phyloP scores from a whole-genome alignment of 2,888 invertebrate genomes.

The Drosophila phalerata region DNA sequence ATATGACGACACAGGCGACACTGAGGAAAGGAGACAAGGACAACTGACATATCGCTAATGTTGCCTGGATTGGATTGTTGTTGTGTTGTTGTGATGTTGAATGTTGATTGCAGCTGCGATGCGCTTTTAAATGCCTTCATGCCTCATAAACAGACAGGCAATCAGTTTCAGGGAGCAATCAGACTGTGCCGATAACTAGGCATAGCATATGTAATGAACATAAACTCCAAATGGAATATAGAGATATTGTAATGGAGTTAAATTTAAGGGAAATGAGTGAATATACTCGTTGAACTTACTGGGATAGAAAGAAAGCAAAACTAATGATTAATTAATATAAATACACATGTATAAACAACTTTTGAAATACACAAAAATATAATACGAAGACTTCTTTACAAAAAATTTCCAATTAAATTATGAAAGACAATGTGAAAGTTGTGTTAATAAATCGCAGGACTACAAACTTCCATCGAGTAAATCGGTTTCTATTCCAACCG shows the following conservation, averaged over 20 bases:
- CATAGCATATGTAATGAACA: slow-evolving; percentile 40
- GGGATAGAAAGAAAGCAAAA: neutral
- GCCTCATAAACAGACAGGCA: slow-evolving; percentile 66
- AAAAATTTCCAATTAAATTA: neutral
- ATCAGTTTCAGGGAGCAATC: slow-evolving; percentile 31
- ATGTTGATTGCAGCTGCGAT: slow-evolving; percentile 68
- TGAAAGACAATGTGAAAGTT: neutral
- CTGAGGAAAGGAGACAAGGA: slow-evolving; percentile 2
- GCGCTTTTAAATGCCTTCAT: slow-evolving; percentile 74
- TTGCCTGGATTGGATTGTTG: slow-evolving; percentile 29
- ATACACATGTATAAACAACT: neutral
- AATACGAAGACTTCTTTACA: neutral
- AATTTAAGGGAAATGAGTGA: neutral
- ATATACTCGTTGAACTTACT: neutral
- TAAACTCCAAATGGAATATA: slow-evolving; percentile 5
- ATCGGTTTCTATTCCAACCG: no score
- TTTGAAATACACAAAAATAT: no score
- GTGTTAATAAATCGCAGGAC: neutral
- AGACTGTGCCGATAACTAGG: slow-evolving; percentile 45
- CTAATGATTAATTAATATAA: neutral
- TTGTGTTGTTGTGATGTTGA: slow-evolving; percentile 43
- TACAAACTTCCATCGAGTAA: no score
- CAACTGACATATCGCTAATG: slow-evolving; percentile 66
- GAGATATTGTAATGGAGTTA: neutral
- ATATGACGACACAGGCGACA: slow-evolving; percentile 56